Base-by-base conservation (phyloP, 53 echinoderm and acorn worm genomes). In the Temnopleurus reevesii region DNA sequence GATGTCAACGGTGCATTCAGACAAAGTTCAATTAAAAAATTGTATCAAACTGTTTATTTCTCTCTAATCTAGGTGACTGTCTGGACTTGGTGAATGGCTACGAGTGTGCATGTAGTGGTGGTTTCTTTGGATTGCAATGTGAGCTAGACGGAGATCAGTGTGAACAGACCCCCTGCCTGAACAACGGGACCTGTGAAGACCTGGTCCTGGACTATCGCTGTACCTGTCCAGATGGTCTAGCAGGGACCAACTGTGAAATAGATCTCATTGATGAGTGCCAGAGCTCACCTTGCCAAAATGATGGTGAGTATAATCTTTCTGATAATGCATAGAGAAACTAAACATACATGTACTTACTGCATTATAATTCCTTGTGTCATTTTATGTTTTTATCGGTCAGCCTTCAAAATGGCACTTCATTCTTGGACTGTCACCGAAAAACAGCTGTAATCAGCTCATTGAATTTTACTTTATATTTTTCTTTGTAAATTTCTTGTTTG, bases 201-300 rank as follows among this genome's bases (percentile, higher is more conserved):
- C 77, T 97, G 43, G 93, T 95, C 87, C 89, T 92, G 84, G 97
- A 86, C 49, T 97, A 90, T 46, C 64, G 61, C 24, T 95, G 95
- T 63, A 90, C 86, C 59, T 95, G 95, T 45, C 89, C 82, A 0
- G 79, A 86, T n/a, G 92, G 90, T 12, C 89, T 94, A 19, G 55
- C 90, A 10, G 96, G 96, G 17, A 55, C 80, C 17, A 90, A 91
- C 94, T 96, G 96, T 64, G 92, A 96, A 55, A 56, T 90, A 15
- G 96, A 96, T 53, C 53, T 87, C 46, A 92, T 96, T 53, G 81
- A 96, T 77, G 95, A 96, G 45, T 96, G 96, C 84, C 45, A 35
- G 51, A 95, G 93, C 54, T 65, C 13, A 15, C 96, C 96, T 18
- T 96, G 96, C 77, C 55, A 51, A 38, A 95, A 96, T 86, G 90